phyloP scores from a whole-genome alignment of 30 jellyfish, hydroid and myxozoan genomes.

The Aurelia aurita region DNA sequence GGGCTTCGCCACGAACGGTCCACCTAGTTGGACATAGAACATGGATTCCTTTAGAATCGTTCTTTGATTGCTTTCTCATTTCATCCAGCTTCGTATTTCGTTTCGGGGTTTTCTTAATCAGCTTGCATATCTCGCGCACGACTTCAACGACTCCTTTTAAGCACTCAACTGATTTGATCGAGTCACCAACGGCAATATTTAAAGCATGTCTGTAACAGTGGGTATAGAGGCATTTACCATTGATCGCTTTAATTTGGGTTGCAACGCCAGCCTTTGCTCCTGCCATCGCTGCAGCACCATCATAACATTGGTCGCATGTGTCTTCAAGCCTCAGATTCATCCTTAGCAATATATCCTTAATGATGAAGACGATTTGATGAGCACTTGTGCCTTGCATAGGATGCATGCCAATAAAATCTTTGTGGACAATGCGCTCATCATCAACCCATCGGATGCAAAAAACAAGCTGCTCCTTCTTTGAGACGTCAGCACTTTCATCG shows the following conservation, averaged over 20 bases:
- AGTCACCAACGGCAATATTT: conserved; percentile 71
- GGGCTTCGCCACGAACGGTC: conserved; percentile 72
- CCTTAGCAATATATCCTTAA: conserved; percentile 50
- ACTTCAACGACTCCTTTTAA: conserved; percentile 61
- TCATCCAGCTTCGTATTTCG: conserved; percentile 52
- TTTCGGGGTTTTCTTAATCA: conserved; percentile 32
- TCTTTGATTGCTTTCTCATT: conserved; percentile 45
- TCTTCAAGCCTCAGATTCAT: conserved; percentile 75
- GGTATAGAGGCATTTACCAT: conserved; percentile 63
- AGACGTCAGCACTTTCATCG: conserved; percentile 57
- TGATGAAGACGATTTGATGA: conserved; percentile 26
- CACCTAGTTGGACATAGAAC: conserved; percentile 60
- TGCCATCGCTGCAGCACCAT: conserved; percentile 88
- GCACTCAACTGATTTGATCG: conserved; percentile 59
- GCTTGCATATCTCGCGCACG: conserved; percentile 53
- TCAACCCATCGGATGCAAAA: conserved; percentile 8
- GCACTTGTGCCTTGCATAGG: conserved; percentile 35
- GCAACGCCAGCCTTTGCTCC: conserved; percentile 77
- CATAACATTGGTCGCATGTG: conserved; percentile 75
- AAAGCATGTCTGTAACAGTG: conserved; percentile 66
- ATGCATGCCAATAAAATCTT: conserved; percentile 38
- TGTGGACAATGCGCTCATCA: neutral
- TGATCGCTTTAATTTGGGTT: conserved; percentile 59
- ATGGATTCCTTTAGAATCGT: conserved; percentile 58
- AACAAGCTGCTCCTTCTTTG: conserved; percentile 49